Percentiles rank a stretch among this genome's conserved stretches.
These are phyloP conservation scores for Panthera tigris DNA, from an alignment of 2,113 vertebrate genomes.

Conservation along the genomic window DNA sequence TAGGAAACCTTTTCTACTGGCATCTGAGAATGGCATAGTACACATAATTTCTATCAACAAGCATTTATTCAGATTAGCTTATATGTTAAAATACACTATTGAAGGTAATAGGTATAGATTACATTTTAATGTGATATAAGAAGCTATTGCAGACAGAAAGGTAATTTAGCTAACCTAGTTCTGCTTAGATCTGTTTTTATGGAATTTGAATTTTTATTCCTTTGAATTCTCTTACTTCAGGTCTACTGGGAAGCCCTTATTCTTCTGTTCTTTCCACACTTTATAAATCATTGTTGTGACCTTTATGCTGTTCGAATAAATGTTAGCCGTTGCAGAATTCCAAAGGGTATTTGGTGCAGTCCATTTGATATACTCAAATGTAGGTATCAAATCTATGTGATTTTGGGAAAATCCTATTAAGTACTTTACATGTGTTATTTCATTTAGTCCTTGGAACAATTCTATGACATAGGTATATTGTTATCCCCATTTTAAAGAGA, in stretches of 20 bases:
- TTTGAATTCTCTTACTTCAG: slow-evolving; percentile 57
- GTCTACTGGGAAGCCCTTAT: not conserved
- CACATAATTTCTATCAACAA: not conserved
- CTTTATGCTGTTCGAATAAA: slow-evolving; percentile 45
- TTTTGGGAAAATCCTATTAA: not conserved
- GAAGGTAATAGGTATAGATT: not conserved
- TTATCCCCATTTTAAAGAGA: slow-evolving; percentile 28
- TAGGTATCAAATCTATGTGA: not conserved
- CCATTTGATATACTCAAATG: slow-evolving; percentile 22
- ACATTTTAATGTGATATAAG: slow-evolving; percentile 6
- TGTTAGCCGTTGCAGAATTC: slow-evolving; percentile 39
- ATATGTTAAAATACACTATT: not conserved
- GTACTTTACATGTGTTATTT: slow-evolving; percentile 26
- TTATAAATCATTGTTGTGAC: slow-evolving; percentile 48
- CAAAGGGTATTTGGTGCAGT: slow-evolving; percentile 5
- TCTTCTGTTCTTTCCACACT: not conserved
- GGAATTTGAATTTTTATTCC: slow-evolving; percentile 21
- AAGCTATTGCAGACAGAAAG: not conserved
- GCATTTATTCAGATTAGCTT: not conserved
- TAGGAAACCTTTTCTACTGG: not conserved
- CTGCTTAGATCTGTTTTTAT: slow-evolving; percentile 51
- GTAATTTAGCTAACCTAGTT: not conserved
- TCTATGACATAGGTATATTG: not conserved
- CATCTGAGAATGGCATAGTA: not conserved
- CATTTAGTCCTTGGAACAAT: not conserved